Percentiles rank a stretch among this genome's conserved stretches.
These are phyloP conservation scores for Thera obeliscata DNA, from an alignment of 2,888 invertebrate genomes.

Conservation along the genomic window DNA sequence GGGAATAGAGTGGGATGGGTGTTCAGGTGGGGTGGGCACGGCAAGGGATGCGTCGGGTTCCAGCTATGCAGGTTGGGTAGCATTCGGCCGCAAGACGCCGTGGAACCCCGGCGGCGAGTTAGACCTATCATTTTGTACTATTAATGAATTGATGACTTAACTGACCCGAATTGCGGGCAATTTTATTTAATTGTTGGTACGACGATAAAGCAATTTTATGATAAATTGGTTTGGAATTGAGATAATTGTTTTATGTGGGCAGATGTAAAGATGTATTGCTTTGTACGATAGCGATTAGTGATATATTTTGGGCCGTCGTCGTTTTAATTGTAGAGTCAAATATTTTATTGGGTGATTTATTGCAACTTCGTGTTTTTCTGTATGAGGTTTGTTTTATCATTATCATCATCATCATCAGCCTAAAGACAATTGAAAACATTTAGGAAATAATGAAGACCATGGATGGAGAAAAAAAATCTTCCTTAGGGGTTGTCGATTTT, in stretches of 20 bases:
- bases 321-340: constrained; percentile 44
- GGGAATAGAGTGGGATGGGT: constrained; percentile 61
- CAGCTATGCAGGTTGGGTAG: constrained; percentile 76
- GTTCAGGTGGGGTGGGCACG: constrained; percentile 73
- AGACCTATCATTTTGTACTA: constrained; percentile 66
- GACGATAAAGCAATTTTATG: constrained; percentile 69
- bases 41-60: constrained; percentile 67
- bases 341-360: constrained; percentile 31
- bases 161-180: constrained; percentile 72
- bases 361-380: constrained; percentile 6
- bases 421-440: no score
- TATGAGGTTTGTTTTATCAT: not conserved
- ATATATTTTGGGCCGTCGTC: constrained; percentile 43
- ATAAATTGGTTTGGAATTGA: constrained; percentile 60
- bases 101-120: constrained; percentile 50
- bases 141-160: constrained; percentile 73
- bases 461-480: no score
- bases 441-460: no score
- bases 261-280: constrained; percentile 36
- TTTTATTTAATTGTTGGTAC: constrained; percentile 67
- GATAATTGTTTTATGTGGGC: constrained; percentile 61
- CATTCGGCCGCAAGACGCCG: constrained; percentile 67
- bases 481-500: no score
- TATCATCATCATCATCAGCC: no score
- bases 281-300: constrained; percentile 45